Conservation (phyloP, 1,140 invertebrate species). For the Metaphire vulgaris region DNA sequence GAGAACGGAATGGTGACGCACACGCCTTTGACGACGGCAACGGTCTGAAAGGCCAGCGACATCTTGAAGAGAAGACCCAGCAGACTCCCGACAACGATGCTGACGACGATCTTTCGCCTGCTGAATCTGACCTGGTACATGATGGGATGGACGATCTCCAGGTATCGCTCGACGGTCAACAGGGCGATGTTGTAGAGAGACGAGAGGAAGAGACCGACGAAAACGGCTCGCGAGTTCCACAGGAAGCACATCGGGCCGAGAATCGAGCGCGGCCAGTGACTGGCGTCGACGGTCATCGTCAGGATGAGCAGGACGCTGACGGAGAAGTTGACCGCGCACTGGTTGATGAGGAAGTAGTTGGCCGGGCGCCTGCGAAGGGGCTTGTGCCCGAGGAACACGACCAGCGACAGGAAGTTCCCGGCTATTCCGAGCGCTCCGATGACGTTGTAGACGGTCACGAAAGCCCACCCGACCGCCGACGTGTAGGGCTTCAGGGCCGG, state of each 20-base stretch:
- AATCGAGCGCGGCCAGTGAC: not conserved
- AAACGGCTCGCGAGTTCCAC: not conserved
- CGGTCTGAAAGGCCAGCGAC: not conserved
- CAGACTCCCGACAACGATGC: not conserved
- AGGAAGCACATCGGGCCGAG: constrained; percentile 1
- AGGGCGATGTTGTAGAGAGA: constrained; percentile 2
- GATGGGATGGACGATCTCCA: constrained; percentile 9
- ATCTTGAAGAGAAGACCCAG: not conserved
- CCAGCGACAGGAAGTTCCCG: not conserved
- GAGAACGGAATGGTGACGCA: not conserved
- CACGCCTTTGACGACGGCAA: not conserved
- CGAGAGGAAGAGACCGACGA: constrained; percentile 8
- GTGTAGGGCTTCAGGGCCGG: not conserved
- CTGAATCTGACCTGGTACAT: not conserved
- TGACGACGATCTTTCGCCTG: not conserved
- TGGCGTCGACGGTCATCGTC: not conserved
- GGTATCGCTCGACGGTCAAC: constrained; percentile 10
- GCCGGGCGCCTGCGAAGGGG: not conserved
- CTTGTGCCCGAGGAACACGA: not conserved
- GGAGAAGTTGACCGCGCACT: not conserved
- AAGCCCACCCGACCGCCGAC: not conserved
- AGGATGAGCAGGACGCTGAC: not conserved
- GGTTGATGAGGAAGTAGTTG: not conserved
- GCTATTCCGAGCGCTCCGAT: not conserved
- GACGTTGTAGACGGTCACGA: not conserved